phyloP scores from a whole-genome alignment of 2,888 invertebrate genomes.

The Tetrapedia diversipes region DNA sequence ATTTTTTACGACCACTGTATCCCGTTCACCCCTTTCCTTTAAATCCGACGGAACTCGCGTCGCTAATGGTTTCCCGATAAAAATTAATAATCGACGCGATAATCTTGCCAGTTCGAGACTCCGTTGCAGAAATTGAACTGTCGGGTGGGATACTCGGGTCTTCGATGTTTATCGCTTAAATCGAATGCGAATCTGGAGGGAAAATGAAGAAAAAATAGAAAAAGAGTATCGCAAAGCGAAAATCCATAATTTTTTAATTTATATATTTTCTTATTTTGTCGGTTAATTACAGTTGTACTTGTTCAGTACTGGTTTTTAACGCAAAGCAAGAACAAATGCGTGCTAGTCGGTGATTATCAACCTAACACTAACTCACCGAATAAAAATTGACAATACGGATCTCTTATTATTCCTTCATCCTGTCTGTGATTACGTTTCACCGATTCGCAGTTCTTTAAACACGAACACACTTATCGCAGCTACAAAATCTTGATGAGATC shows the following conservation, averaged over 20 bases:
- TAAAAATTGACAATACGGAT: too few species aligned
- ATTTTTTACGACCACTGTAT: neutral
- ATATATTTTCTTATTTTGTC: neutral
- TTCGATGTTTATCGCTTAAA: too few species aligned
- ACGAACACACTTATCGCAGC: slow-evolving; percentile 25
- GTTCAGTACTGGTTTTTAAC: neutral
- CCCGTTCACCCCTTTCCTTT: neutral
- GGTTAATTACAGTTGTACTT: too few species aligned
- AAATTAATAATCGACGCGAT: slow-evolving; percentile 41
- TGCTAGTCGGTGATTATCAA: too few species aligned
- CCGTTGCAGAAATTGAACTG: neutral
- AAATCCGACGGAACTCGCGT: neutral
- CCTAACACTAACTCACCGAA: too few species aligned
- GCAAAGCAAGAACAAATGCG: too few species aligned
- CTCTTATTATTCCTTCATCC: too few species aligned
- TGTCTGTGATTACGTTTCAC: too few species aligned
- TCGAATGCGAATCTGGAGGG: too few species aligned
- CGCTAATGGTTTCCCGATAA: slow-evolving; percentile 38
- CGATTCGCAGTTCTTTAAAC: slow-evolving; percentile 33
- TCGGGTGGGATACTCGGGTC: neutral
- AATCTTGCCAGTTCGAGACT: neutral
- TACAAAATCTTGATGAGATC: slow-evolving; percentile 18
- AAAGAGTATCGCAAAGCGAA: too few species aligned
- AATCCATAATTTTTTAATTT: too few species aligned
- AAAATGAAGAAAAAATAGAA: too few species aligned